phyloP scores from a whole-genome alignment of 2,888 invertebrate species.

The Apoda limacodes region DNA sequence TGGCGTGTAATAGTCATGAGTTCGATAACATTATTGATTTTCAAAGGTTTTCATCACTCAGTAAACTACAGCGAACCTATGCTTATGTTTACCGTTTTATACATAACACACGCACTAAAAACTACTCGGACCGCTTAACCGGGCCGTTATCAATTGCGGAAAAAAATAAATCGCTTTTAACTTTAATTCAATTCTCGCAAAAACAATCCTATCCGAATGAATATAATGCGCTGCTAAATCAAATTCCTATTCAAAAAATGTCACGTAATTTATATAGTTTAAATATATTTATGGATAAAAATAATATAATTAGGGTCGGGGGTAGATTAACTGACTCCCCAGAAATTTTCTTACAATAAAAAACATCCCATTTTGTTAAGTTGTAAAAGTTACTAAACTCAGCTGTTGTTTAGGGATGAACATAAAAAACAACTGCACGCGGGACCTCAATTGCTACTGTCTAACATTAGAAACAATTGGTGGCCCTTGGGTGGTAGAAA shows the following conservation, averaged over 20 bases:
- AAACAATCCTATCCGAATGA: too few relatives aligned
- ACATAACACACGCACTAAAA: conserved; percentile 5
- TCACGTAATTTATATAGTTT: too few relatives aligned
- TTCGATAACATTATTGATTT: too few relatives aligned
- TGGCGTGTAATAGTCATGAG: not conserved
- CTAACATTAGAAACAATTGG: too few relatives aligned
- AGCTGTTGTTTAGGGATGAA: conserved; percentile 2
- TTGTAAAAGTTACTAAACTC: conserved; percentile 3
- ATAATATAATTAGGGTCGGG: conserved; percentile 2
- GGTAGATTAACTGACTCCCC: conserved; percentile 1
- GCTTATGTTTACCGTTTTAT: conserved; percentile 11
- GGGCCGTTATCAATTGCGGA: conserved; percentile 10
- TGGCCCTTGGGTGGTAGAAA: too few relatives aligned
- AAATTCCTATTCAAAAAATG: not conserved
- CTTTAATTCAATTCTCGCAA: too few relatives aligned
- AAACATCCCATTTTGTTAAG: too few relatives aligned
- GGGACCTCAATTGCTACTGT: too few relatives aligned
- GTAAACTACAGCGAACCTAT: conserved; percentile 8
- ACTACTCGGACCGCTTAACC: not conserved
- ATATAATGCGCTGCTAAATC: not conserved
- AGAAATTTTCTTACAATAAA: conserved; percentile 2
- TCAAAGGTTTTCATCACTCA: too few relatives aligned
- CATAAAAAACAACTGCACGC: too few relatives aligned
- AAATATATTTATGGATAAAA: too few relatives aligned
- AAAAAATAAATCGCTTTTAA: not conserved